These are phyloP conservation scores for Cairina moschata DNA, from an alignment of 2,113 vertebrate species.

Conservation along the genomic window DNA sequence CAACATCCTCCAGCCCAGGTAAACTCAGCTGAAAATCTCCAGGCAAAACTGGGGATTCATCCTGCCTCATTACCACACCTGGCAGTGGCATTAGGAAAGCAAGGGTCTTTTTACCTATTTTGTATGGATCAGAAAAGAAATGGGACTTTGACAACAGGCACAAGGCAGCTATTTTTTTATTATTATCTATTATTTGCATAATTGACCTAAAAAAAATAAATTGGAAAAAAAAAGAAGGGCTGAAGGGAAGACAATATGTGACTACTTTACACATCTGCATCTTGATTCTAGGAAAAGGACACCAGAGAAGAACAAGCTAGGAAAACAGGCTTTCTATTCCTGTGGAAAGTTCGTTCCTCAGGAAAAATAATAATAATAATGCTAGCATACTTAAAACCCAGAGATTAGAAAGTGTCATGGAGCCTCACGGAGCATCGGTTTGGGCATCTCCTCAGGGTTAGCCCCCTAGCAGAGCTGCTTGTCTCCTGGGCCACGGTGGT, in stretches of 20 bases:
- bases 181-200: no score
- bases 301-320: background rate
- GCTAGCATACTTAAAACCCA: background rate
- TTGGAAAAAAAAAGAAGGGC: background rate
- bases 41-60: background rate
- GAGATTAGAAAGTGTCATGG: background rate
- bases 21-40: background rate
- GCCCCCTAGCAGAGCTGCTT: fast-evolving
- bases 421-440: fast-evolving
- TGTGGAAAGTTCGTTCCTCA: background rate
- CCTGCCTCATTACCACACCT: background rate
- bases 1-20: background rate
- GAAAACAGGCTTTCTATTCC: background rate
- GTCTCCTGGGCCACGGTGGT: fast-evolving
- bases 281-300: background rate
- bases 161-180: background rate
- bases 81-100: background rate
- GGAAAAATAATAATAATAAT: background rate
- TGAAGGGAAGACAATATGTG: background rate
- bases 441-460: background rate
- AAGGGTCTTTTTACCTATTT: background rate
- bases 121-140: background rate
- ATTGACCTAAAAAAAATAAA: background rate
- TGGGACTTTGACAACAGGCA: background rate
- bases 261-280: background rate